Evolutionary conservation across 35 echinoderm and acorn worm genomes (phyloP), one percentile per base, ranked within the genome.

Genomic region (Patiria miniata): DNA sequence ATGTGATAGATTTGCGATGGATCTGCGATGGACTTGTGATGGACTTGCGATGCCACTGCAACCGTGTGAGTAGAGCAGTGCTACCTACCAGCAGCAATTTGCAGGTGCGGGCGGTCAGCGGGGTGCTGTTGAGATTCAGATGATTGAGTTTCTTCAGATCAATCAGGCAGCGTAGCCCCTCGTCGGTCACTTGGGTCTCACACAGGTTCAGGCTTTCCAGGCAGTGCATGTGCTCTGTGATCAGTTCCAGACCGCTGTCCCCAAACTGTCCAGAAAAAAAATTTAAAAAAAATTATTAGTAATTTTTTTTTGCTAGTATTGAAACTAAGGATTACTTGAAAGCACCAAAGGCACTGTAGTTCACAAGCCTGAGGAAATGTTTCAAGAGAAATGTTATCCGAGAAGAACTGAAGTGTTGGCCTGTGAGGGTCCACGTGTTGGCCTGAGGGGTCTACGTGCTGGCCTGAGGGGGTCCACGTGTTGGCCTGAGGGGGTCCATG

Each of bases 41-140:
- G 58, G 28, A 7, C 18, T 6, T 6, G 6, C 28, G 58, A 22
- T 61, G 8, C 19, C 58, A 9, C 18, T 21, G 9, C 19, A 22
- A 5, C n/a, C n/a, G n/a, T 2, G 18, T 61, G 58, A 29, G 18
- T 69, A 0, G 10, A 69, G 22, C 61, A 69, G 7, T 29, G 23
- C 22, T 69, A 30, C 1, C 61, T 69, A 28, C 93, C 81, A 68
- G 83, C 30, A 94, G 93, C 42, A 90, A 61, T 32, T 65, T 88
- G 36, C 86, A 94, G 59, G 95, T 97, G 22, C 86, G 80, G 21
- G 95, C 90, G 21, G 95, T 91, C 21, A 97, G 92, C 7, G 91
- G 95, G 32, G 95, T 97, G 81, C 95, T 97, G 86, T 97, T 97
- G 29, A 97, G 81, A 86, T 97, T 94, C 7, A 97, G 87, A 85